Evolutionary conservation across 1,140 invertebrate species (phyloP), one percentile per base, ranked within the genome.

Genomic region (Euglossa dilemma): DNA sequence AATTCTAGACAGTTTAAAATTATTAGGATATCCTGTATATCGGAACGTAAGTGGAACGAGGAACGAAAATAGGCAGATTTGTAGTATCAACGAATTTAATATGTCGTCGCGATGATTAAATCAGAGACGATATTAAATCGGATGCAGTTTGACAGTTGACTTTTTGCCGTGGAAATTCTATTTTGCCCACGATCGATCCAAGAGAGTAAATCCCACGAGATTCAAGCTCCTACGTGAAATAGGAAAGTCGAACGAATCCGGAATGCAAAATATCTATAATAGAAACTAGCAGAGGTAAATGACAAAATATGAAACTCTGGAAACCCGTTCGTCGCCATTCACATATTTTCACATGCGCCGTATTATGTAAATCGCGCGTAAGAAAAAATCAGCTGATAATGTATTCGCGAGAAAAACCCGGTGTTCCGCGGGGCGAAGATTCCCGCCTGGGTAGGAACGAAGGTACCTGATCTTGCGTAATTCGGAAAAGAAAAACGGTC

Each of bases 401-500:
- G 3, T 23, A 36, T 5, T 3, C 11, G 20, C 6, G 70, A 14
- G 28, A 12, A 23, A 52, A 47, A 18, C 7, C 23, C 7, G 9
- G 12, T 4, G 9, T 28, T 25, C 9, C 2, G 6, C 16, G 43
- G 0, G 20, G 20, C 11, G 47, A 8, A 36, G 12, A 36, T 72
- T 72, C 20, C 70, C 47, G 45, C 12, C n/a, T n/a, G n/a, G n/a
- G n/a, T n/a, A n/a, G n/a, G n/a, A n/a, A n/a, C n/a, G n/a, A 6
- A 50, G 36, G 9, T 45, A 12, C 6, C 23, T 0, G 11, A 11
- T 12, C 6, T 23, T 63, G 12, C n/a, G 64, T 57, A 67, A 78
- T 69, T 57, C 7, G 12, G 25, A 43, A 50, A 69, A 52, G 74
- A 76, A 25, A n/a, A 69, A 69, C 76, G 76, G 47, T 43, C 52